Base-by-base conservation (phyloP, 1,140 invertebrate species). In the Magallana gigas region DNA sequence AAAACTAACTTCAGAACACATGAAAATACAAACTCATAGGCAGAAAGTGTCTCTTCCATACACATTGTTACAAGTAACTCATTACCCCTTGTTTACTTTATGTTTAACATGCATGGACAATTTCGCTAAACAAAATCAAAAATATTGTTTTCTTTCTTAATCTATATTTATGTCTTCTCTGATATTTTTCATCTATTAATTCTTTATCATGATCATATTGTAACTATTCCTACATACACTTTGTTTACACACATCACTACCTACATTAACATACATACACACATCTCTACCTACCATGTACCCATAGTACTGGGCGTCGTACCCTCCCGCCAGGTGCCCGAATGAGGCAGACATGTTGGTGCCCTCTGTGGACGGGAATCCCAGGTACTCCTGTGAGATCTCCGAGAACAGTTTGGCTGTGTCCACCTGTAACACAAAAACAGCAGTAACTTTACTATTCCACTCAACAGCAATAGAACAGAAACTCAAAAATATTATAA, bases 281-380 rank as follows among this genome's bases (percentile, higher is more conserved):
- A 23, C 23, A 23, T 23, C 23, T 23, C 23, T 23, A 23, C 23
- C 94, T 92, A 96, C 96, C 94, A 96, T 88, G 90, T 96, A 96
- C 83, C 96, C 95, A 92, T 96, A 96, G 90, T 96, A 96, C 88
- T 96, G 95, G 59, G 95, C 95, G 94, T 96, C 96, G 92, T 96
- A 96, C 56, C 95, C 96, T 57, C 95, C 94, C 85, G 94, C 95
- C 56, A 96, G 87, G 91, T 96, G 96, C 76, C 94, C 95, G 92
- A 96, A 96, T 23, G 94, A 94, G 7, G 95, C 95, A 23, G 95
- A 88, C 94, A 96, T 95, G 91, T 96, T 96, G 18, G 96, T 96
- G 23, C 93, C 94, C 48, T 94, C 93, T 81, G 95, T 95, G 7
- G 94, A 91, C 29, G 94, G 89, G 83, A 96, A 94, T 8, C 94